A percentile compares a stretch with the other conserved stretches of the same genome.
These are phyloP conservation scores for Verasper variegatus DNA, from an alignment of 2,113 vertebrate genomes.

Conservation along the genomic window DNA sequence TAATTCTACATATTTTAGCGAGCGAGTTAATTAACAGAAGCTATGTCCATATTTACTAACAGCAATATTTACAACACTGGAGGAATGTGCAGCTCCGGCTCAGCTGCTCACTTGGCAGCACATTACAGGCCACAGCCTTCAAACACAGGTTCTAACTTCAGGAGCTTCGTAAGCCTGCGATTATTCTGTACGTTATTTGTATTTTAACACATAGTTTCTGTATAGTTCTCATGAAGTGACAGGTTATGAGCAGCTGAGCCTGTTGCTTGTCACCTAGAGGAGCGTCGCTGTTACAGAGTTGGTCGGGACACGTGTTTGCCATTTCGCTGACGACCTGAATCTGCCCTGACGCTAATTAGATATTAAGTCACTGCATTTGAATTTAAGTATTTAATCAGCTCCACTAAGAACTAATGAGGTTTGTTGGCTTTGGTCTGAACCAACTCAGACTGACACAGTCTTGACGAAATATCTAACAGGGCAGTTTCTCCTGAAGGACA, in stretches of 20 bases:
- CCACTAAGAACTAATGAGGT: conserved; percentile 7
- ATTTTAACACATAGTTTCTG: background rate
- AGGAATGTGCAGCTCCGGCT: background rate
- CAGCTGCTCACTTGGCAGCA: background rate
- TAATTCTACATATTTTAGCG: conserved; percentile 38
- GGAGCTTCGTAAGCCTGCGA: background rate
- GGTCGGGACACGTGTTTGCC: background rate
- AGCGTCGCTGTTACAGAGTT: background rate
- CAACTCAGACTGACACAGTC: conserved; percentile 1
- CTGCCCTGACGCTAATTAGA: conserved; percentile 23
- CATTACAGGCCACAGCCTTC: background rate
- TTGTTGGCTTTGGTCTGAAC: conserved; percentile 1
- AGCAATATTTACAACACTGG: conserved; percentile 13
- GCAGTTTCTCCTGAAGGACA: background rate
- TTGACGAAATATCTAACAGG: background rate
- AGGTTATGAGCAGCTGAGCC: conserved; percentile 78
- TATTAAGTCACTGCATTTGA: conserved; percentile 28
- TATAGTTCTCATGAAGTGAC: conserved; percentile 60
- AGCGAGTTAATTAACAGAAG: conserved; percentile 34
- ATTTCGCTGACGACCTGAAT: conserved; percentile 13
- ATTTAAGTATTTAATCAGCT: conserved; percentile 18
- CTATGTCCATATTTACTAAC: conserved; percentile 38
- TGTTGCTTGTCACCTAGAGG: conserved; percentile 11
- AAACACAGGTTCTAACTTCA: background rate
- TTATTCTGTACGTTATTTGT: background rate